phyloP scores from a whole-genome alignment of 2,888 invertebrate genomes.

The Toxonevra muliebris region DNA sequence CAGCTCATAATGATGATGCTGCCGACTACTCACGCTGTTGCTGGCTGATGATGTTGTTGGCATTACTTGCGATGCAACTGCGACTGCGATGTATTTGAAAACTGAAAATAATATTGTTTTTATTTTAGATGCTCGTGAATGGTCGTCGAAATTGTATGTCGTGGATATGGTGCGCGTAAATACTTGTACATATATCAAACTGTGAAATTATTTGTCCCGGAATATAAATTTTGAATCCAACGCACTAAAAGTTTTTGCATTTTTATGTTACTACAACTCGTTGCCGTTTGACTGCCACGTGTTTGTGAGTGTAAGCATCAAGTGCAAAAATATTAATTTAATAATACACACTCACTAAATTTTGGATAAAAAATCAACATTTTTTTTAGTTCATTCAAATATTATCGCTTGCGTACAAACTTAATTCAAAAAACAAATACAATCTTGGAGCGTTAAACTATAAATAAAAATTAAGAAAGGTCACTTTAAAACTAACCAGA shows the following conservation, averaged over 20 bases:
- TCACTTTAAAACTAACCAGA: too few relatives aligned
- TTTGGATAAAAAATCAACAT: not conserved
- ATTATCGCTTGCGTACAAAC: too few relatives aligned
- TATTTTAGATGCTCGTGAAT: slow-evolving; percentile 39
- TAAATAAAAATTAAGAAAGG: too few relatives aligned
- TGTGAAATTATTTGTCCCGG: too few relatives aligned
- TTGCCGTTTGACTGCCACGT: not conserved
- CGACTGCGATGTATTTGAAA: slow-evolving; percentile 10
- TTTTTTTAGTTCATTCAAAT: too few relatives aligned
- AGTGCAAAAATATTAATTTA: slow-evolving; percentile 1
- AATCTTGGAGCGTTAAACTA: too few relatives aligned
- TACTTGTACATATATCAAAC: too few relatives aligned
- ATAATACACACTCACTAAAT: not conserved
- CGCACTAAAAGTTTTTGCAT: too few relatives aligned
- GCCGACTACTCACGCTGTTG: not conserved
- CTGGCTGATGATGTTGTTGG: not conserved
- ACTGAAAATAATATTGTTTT: slow-evolving; percentile 34
- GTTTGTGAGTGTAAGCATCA: not conserved
- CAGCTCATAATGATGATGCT: slow-evolving; percentile 4
- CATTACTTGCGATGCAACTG: slow-evolving; percentile 16
- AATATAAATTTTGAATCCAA: too few relatives aligned
- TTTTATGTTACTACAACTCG: too few relatives aligned
- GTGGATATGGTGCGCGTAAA: not conserved
- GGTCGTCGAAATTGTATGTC: slow-evolving; percentile 37
- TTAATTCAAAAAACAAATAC: too few relatives aligned